Conservation (phyloP, 53 echinoderm and acorn worm species). For the Temnopleurus reevesii region DNA sequence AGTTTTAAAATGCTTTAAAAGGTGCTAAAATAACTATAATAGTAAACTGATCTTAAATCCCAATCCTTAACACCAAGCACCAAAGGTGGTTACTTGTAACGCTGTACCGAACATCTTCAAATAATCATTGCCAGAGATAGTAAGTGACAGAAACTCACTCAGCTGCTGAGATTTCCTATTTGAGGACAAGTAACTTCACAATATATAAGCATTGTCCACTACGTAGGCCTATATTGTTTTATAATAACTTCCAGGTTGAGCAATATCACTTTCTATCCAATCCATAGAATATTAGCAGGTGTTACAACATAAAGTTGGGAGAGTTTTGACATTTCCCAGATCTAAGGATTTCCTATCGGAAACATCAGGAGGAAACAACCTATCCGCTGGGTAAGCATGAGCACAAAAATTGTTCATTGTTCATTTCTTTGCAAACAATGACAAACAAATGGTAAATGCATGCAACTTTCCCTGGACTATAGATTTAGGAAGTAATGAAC, state of each 20-base stretch:
- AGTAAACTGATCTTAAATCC: too few relatives aligned
- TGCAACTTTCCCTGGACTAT: background rate
- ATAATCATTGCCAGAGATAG: too few relatives aligned
- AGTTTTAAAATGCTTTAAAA: too few relatives aligned
- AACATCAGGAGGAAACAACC: background rate
- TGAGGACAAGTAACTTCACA: too few relatives aligned
- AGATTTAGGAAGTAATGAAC: background rate
- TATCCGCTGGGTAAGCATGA: background rate
- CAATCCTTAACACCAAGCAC: too few relatives aligned
- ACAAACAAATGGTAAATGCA: background rate
- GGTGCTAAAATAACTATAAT: too few relatives aligned
- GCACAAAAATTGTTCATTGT: constrained; percentile 13
- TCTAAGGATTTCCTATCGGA: constrained; percentile 33
- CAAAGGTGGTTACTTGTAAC: too few relatives aligned
- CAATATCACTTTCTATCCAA: background rate
- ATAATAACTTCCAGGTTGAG: background rate
- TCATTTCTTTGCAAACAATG: constrained; percentile 1
- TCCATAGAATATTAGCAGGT: background rate
- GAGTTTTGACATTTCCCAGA: constrained; percentile 30
- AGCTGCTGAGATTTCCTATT: too few relatives aligned
- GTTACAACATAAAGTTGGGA: constrained; percentile 20
- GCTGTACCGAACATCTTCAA: too few relatives aligned
- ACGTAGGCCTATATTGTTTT: too few relatives aligned
- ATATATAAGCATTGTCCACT: too few relatives aligned
- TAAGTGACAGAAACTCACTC: too few relatives aligned